Evolutionary conservation across 1,140 invertebrate species (phyloP), one percentile per base, ranked within the genome.

Genomic region (Phthorimaea operculella): DNA sequence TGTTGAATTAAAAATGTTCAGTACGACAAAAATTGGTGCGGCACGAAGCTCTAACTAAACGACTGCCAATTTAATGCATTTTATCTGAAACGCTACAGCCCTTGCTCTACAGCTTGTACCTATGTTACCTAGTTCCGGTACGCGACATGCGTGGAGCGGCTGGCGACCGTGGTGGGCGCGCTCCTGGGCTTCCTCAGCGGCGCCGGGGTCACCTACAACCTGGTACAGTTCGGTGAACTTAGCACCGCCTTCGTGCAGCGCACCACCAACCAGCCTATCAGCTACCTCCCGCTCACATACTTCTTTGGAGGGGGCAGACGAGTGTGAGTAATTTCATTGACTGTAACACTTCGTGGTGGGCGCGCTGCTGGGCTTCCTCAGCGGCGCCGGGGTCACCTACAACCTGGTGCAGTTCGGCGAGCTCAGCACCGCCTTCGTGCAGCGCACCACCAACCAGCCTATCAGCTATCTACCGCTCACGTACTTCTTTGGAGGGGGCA

Each of bases 381-480:
- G 79, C 33, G 83, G 80, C 6, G 77, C 74, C 28, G 85, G 81
- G 0, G 70, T 92, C 47, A 90, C 91, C 10, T 80, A 90, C 55
- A 89, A 92, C 52, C 88, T 92, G 47, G 87, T 92, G 15, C 86
- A 93, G 33, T 93, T 92, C 72, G 92, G 92, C 17, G 87, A 89
- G 61, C 88, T 93, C 51, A 91, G 91, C 10, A 89, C 90, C 0
- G 79, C 90, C 49, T 74, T 92, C 57, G 89, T 92, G 12, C 89
- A 89, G 59, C 71, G 88, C 8, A 86, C 87, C 6, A 65, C 66
- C 17, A 28, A 28, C 21, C 21, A 6, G 2, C 62, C 77, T 10
- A 55, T 66, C n/a, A 88, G 87, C 42, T 80, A 80, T 21, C 70
- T 87, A 1, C 81, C 86, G 17, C 70, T 88, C 4, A 69, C 87